A percentile compares a stretch with the other conserved stretches of the same genome.
Evolutionary conservation across 2,797 vertebrate genomes (phyloP).

Genomic region (Threskiornis aethiopicus): DNA sequence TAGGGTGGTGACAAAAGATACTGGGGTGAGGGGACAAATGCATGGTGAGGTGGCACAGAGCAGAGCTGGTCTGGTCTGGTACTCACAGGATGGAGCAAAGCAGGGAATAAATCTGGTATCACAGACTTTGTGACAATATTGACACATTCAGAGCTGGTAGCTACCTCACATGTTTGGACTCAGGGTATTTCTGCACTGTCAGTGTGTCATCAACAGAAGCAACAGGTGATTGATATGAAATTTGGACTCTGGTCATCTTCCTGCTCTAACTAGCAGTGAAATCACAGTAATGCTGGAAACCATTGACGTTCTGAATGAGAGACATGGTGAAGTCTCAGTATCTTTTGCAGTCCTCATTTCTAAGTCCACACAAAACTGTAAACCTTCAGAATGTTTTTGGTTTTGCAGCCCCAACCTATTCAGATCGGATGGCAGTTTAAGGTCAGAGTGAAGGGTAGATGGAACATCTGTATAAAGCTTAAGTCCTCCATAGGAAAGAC

Average conservation of each 20-base stretch:
- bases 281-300: not conserved
- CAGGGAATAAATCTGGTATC: not conserved
- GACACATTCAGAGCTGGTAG: not conserved
- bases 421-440: accelerated
- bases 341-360: not conserved
- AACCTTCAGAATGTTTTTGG: not conserved
- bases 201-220: not conserved
- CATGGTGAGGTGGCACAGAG: not conserved
- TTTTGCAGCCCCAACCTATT: not conserved
- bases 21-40: not conserved
- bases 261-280: not conserved
- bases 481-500: not conserved
- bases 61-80: not conserved
- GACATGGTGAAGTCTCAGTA: accelerated
- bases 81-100: not conserved
- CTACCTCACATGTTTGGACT: not conserved
- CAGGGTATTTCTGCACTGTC: not conserved
- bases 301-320: not conserved
- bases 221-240: not conserved
- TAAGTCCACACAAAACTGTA: not conserved
- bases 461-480: not conserved
- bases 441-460: not conserved
- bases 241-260: not conserved
- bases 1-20: not conserved
- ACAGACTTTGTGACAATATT: not conserved